Conservation (phyloP, 2,113 vertebrate species). For the Ammodytes dubius region DNA sequence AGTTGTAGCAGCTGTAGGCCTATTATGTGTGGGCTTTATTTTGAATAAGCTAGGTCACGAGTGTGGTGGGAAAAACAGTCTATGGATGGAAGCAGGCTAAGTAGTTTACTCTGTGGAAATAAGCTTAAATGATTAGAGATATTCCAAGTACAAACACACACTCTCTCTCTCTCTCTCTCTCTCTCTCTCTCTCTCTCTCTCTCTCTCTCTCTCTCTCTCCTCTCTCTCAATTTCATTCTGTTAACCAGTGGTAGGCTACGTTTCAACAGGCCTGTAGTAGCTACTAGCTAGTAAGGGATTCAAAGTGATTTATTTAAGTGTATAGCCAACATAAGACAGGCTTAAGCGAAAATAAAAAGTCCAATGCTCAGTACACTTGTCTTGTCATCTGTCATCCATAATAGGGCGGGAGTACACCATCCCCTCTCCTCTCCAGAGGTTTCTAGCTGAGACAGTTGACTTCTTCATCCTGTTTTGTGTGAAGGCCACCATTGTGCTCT, state of each 20-base stretch:
- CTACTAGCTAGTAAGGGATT: background rate
- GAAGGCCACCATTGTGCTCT: conserved; percentile 94
- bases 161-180: too few relatives aligned
- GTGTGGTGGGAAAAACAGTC: conserved; percentile 8
- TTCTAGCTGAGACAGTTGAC: conserved; percentile 96
- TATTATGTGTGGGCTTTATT: background rate
- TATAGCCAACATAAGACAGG: too few relatives aligned
- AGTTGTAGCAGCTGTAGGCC: background rate
- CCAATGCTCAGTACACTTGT: background rate
- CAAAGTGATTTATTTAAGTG: background rate
- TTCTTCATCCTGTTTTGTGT: conserved; percentile 97
- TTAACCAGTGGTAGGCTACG: background rate
- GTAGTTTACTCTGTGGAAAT: conserved; percentile 15
- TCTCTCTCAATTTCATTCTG: background rate
- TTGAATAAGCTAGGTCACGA: conserved; percentile 39
- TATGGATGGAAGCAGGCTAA: conserved; percentile 32
- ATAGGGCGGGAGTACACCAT: conserved; percentile 93
- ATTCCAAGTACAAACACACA: background rate
- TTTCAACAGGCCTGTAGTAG: background rate
- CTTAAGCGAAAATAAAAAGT: background rate
- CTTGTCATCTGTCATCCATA: background rate
- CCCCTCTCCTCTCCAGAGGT: conserved; percentile 92
- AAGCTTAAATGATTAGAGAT: conserved; percentile 45
- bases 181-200: too few relatives aligned
- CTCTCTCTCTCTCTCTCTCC: too few relatives aligned